Evolutionary conservation across 2,797 vertebrate species (phyloP).

Genomic region (Clamator glandarius): DNA sequence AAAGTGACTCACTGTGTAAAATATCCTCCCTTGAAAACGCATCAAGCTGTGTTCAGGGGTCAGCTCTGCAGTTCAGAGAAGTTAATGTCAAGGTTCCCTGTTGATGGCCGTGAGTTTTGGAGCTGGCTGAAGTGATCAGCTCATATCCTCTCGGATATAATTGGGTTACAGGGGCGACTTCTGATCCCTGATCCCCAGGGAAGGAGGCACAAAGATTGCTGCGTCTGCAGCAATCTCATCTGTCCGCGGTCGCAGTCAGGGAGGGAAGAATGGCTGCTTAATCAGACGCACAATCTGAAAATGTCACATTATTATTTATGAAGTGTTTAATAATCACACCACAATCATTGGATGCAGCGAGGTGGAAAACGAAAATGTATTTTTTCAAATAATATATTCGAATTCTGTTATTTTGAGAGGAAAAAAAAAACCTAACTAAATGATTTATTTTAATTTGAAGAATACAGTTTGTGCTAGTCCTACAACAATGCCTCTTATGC

Average conservation of each 20-base stretch:
- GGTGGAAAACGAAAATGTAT: slow-evolving; percentile 56
- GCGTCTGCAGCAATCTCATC: slow-evolving; percentile 53
- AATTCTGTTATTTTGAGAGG: slow-evolving; percentile 25
- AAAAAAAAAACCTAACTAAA: background rate
- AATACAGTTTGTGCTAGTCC: background rate
- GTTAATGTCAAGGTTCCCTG: background rate
- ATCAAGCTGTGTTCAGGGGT: background rate
- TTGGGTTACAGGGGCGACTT: slow-evolving; percentile 34
- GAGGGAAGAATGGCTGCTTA: slow-evolving; percentile 60
- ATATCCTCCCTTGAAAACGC: background rate
- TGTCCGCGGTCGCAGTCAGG: slow-evolving; percentile 37
- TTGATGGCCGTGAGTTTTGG: background rate
- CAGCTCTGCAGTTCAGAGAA: background rate
- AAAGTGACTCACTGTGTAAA: background rate
- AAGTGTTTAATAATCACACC: slow-evolving; percentile 69
- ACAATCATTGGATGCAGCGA: slow-evolving; percentile 30
- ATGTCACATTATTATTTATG: slow-evolving; percentile 76
- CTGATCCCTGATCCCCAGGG: slow-evolving; percentile 58
- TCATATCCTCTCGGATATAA: slow-evolving; percentile 44
- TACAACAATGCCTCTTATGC: background rate
- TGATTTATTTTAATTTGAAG: slow-evolving; percentile 9
- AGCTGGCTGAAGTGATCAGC: background rate
- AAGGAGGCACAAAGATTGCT: slow-evolving; percentile 12
- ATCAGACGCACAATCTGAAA: slow-evolving; percentile 63
- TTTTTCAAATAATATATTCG: slow-evolving; percentile 35